These are phyloP conservation scores for Kryptolebias ocellatus DNA, from an alignment of 2,797 vertebrate genomes.

Conservation along the genomic window DNA sequence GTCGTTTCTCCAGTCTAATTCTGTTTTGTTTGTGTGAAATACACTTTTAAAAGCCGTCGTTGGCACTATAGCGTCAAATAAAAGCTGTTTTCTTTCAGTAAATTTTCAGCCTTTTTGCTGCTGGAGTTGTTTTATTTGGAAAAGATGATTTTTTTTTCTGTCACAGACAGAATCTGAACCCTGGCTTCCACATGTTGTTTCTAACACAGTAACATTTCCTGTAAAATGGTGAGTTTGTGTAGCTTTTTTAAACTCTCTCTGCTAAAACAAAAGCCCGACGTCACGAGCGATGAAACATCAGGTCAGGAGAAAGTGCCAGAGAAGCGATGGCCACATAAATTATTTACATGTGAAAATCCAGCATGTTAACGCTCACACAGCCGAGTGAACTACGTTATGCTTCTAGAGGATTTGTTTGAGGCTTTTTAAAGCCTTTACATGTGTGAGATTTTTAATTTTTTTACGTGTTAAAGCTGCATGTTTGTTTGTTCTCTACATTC, in stretches of 20 bases:
- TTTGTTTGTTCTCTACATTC: no score
- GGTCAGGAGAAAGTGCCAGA: no score
- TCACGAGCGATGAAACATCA: no score
- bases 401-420: no score
- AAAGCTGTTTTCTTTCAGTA: slow-evolving; percentile 41
- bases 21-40: not conserved
- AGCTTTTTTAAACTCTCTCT: slow-evolving; percentile 11
- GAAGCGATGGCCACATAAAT: not conserved
- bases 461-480: not conserved
- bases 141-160: slow-evolving; percentile 22
- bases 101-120: slow-evolving; percentile 14
- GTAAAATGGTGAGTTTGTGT: not conserved
- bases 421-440: no score
- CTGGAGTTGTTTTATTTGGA: slow-evolving; percentile 43
- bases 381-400: no score
- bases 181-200: slow-evolving; percentile 12
- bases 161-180: slow-evolving; percentile 5
- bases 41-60: slow-evolving; percentile 38
- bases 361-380: no score
- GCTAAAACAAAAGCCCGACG: not conserved
- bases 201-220: not conserved
- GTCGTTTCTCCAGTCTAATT: not conserved
- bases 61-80: slow-evolving; percentile 53
- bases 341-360: not conserved
- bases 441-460: no score